phyloP scores from a whole-genome alignment of 2,888 invertebrate genomes.

The Sylvicola fuscatus region DNA sequence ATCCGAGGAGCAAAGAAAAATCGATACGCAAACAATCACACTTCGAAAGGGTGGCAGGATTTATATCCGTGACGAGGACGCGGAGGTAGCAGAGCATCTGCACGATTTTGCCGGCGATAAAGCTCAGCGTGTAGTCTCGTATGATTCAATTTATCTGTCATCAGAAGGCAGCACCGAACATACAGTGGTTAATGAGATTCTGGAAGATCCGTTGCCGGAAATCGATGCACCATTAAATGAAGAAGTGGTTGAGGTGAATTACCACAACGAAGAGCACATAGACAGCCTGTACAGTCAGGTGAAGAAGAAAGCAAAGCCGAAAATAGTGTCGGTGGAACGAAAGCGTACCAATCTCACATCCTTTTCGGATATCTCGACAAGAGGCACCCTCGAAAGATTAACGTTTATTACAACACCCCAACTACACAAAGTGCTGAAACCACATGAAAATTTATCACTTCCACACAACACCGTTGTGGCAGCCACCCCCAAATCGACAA shows the following conservation, averaged over 20 bases:
- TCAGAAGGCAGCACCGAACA: conserved; percentile 19
- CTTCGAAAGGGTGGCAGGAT: background rate
- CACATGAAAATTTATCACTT: conserved; percentile 7
- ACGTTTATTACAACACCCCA: conserved; percentile 9
- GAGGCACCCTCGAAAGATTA: conserved; percentile 11
- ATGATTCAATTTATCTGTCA: conserved; percentile 24
- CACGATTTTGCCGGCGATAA: no score
- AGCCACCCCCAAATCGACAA: background rate
- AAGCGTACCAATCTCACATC: conserved; percentile 16
- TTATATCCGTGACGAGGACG: background rate
- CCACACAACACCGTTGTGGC: conserved; percentile 11
- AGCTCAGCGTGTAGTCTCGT: conserved; percentile 17
- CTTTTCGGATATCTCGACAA: conserved; percentile 12
- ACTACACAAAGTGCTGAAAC: conserved; percentile 5
- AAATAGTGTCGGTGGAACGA: conserved; percentile 29
- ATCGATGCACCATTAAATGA: conserved; percentile 10
- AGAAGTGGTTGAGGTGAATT: background rate
- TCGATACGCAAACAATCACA: background rate
- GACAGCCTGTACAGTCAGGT: conserved; percentile 15
- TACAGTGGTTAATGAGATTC: conserved; percentile 17
- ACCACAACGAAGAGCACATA: conserved; percentile 6
- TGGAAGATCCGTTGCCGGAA: conserved; percentile 19
- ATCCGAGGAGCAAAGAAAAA: background rate
- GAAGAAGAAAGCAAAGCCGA: conserved; percentile 31
- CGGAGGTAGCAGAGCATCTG: background rate